Conservation (phyloP, 2,888 invertebrate genomes). For the Blastobasis lacticolella region DNA sequence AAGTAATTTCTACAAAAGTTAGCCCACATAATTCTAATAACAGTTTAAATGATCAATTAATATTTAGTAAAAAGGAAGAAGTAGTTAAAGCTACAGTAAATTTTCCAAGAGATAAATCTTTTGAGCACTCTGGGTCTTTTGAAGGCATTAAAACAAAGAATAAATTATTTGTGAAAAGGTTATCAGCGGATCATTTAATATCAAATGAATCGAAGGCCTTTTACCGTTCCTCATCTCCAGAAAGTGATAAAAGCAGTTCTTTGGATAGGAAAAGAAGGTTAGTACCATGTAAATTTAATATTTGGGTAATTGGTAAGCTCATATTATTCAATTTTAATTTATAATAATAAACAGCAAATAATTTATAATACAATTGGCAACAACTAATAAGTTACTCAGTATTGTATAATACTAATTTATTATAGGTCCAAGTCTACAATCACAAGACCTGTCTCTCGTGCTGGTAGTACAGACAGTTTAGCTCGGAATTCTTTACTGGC, state of each 20-base stretch:
- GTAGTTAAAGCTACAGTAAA: conserved; percentile 57
- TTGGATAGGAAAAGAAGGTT: conserved; percentile 64
- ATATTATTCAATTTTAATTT: background rate
- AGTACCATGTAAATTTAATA: conserved; percentile 12
- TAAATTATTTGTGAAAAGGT: conserved; percentile 63
- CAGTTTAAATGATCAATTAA: conserved; percentile 51
- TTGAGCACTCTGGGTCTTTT: conserved; percentile 65
- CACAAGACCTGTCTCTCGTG: conserved; percentile 54
- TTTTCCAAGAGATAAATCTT: conserved; percentile 57
- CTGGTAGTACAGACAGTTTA: conserved; percentile 78
- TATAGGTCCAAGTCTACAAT: conserved; percentile 57
- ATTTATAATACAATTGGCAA: too few species aligned
- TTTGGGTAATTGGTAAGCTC: conserved; percentile 16
- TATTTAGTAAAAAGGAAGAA: conserved; percentile 54
- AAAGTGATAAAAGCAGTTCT: conserved; percentile 65
- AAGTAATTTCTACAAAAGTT: conserved; percentile 40
- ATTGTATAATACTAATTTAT: background rate
- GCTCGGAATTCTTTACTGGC: conserved; percentile 84
- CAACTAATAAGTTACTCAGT: background rate
- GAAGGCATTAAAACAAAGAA: conserved; percentile 61
- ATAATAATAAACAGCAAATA: background rate
- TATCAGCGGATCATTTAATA: conserved; percentile 67
- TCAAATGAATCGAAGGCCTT: conserved; percentile 55
- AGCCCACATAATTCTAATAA: conserved; percentile 58
- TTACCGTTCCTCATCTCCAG: conserved; percentile 61